A percentile compares a stretch with the other conserved stretches of the same genome.
Evolutionary conservation across 2,888 invertebrate species (phyloP).

Genomic region (Criorhina ranunculi): DNA sequence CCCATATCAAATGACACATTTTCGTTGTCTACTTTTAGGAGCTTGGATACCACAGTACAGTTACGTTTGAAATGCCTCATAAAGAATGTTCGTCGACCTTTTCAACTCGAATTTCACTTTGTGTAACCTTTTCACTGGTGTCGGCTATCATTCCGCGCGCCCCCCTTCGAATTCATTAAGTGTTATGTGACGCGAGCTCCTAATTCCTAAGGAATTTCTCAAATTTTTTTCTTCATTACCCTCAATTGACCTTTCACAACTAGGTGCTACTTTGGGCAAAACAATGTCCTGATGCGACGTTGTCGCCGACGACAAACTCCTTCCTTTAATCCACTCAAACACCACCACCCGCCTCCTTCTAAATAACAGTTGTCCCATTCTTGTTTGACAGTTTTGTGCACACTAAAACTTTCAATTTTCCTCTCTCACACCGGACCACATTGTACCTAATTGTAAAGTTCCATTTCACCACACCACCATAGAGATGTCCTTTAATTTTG

Average conservation of each 20-base stretch:
- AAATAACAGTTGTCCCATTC: slow-evolving; percentile 57
- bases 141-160: background rate
- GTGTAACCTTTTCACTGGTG: background rate
- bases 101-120: background rate
- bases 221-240: slow-evolving; percentile 49
- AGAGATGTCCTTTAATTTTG: slow-evolving; percentile 72
- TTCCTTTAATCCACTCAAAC: slow-evolving; percentile 57
- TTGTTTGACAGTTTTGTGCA: slow-evolving; percentile 68
- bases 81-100: background rate
- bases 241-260: slow-evolving; percentile 37
- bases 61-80: too few relatives aligned
- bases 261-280: background rate
- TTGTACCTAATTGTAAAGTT: slow-evolving; percentile 74
- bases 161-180: slow-evolving; percentile 9
- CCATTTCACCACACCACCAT: slow-evolving; percentile 43
- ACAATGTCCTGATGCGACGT: background rate
- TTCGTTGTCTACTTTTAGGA: too few relatives aligned
- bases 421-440: slow-evolving; percentile 67
- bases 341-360: slow-evolving; percentile 37
- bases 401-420: slow-evolving; percentile 70
- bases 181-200: background rate
- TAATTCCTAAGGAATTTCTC: slow-evolving; percentile 6
- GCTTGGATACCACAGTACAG: too few relatives aligned
- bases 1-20: too few relatives aligned
- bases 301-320: slow-evolving; percentile 2